These are phyloP conservation scores for Palloptera scutellata DNA, from an alignment of 2,888 invertebrate species.

Conservation along the genomic window DNA sequence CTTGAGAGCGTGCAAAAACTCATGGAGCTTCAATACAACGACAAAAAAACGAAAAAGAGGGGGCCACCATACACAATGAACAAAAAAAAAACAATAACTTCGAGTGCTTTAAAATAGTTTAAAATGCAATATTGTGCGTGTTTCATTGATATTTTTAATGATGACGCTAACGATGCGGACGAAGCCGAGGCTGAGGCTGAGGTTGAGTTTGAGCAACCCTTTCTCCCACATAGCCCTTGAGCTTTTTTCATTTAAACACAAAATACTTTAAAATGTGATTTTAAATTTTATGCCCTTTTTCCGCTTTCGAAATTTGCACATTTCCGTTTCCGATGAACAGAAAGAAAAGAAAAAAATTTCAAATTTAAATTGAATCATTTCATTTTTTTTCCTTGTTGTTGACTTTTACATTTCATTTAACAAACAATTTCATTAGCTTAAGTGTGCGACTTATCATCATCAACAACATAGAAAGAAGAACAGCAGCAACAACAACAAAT, in stretches of 20 bases:
- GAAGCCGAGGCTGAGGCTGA: no score
- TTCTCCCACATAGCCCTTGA: slow-evolving; percentile 13
- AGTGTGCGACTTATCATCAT: slow-evolving; percentile 41
- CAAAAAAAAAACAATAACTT: slow-evolving; percentile 8
- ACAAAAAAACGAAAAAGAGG: slow-evolving; percentile 20
- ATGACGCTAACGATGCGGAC: no score
- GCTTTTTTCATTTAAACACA: slow-evolving; percentile 4
- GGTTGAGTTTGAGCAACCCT: neutral
- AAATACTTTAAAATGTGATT: slow-evolving; percentile 27
- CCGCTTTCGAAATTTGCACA: slow-evolving; percentile 36
- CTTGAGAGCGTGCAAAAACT: neutral
- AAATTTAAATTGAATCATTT: neutral
- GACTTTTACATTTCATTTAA: slow-evolving; percentile 60
- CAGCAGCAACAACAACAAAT: slow-evolving; percentile 16
- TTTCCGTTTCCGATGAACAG: slow-evolving; percentile 36
- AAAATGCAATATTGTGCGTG: neutral
- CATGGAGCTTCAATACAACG: slow-evolving; percentile 14
- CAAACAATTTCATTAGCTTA: slow-evolving; percentile 61
- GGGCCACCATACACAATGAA: neutral
- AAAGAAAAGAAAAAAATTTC: slow-evolving; percentile 11
- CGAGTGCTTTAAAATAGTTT: slow-evolving; percentile 21
- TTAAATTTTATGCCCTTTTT: slow-evolving; percentile 32
- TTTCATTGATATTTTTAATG: no score
- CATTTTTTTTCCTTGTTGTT: slow-evolving; percentile 34
- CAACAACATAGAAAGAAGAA: slow-evolving; percentile 11